Percentiles rank a stretch among this genome's conserved stretches.
These are phyloP conservation scores for Chrysomela aeneicollis DNA, from an alignment of 2,888 invertebrate species.

Conservation along the genomic window DNA sequence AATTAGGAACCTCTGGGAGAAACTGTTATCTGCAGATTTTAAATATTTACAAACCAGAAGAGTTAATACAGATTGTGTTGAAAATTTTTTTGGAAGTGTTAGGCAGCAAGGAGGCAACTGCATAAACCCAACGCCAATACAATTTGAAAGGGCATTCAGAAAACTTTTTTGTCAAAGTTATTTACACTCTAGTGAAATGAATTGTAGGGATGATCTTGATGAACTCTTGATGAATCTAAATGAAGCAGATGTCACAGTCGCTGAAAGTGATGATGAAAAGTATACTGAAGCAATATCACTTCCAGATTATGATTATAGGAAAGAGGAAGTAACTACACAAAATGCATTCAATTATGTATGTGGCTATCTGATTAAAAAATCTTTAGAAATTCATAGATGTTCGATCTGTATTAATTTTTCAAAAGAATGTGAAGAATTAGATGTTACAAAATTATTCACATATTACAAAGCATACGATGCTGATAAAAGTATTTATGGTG, in stretches of 20 bases:
- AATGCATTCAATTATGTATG: conserved; percentile 23
- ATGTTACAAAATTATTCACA: no score
- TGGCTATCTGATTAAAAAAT: conserved; percentile 32
- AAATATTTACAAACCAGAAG: conserved; percentile 40
- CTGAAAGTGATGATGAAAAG: neutral
- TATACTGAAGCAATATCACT: no score
- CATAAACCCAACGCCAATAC: conserved; percentile 16
- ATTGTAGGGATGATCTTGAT: conserved; percentile 29
- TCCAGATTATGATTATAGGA: conserved; percentile 19
- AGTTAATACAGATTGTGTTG: conserved; percentile 41
- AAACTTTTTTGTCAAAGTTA: conserved; percentile 24
- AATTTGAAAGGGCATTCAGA: conserved; percentile 16
- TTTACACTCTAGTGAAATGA: conserved; percentile 28
- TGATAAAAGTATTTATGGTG: no score
- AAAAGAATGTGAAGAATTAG: no score
- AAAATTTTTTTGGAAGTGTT: conserved; percentile 43
- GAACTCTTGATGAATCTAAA: neutral
- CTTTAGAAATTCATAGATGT: conserved; percentile 15
- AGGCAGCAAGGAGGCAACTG: conserved; percentile 35
- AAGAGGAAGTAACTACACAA: conserved; percentile 19
- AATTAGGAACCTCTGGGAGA: conserved; percentile 37
- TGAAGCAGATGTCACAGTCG: neutral
- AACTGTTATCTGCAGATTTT: conserved; percentile 28
- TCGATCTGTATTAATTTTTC: conserved; percentile 5
- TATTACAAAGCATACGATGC: no score